Evolutionary conservation across 2,797 vertebrate species (phyloP).

Genomic region (Gallinago stenura): DNA sequence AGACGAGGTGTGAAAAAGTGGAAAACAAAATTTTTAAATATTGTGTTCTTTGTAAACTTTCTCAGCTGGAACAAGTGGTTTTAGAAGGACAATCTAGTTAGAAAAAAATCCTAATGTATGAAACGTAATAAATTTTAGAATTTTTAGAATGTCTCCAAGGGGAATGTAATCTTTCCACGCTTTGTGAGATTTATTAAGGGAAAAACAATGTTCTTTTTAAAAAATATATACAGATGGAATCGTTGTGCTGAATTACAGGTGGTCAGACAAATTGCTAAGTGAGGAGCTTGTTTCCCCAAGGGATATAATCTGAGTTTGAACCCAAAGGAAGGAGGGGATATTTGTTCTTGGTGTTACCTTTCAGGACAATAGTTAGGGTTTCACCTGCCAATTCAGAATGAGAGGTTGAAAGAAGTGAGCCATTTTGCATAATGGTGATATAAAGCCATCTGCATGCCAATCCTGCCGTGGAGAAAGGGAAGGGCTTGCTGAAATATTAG

Average conservation of each 20-base stretch:
- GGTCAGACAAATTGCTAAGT: neutral
- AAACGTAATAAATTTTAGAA: neutral
- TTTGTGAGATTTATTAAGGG: neutral
- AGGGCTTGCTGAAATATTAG: neutral
- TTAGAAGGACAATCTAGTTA: neutral
- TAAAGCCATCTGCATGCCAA: neutral
- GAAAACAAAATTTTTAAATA: neutral
- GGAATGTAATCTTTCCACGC: neutral
- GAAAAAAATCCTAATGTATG: neutral
- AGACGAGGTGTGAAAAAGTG: neutral
- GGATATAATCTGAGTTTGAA: neutral
- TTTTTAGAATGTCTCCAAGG: neutral
- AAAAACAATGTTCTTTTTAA: neutral
- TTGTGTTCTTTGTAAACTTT: neutral
- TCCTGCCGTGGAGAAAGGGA: neutral
- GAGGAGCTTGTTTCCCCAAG: neutral
- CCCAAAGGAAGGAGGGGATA: neutral
- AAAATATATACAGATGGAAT: neutral
- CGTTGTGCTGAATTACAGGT: neutral
- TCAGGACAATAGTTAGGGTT: neutral
- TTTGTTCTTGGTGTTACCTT: neutral
- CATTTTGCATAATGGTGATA: neutral
- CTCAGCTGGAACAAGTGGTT: neutral
- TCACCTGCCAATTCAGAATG: accelerated
- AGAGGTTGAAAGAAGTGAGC: neutral